Evolutionary conservation across 2,888 invertebrate genomes (phyloP), one percentile per base, ranked within the genome.

Genomic region (Coremacera marginata): DNA sequence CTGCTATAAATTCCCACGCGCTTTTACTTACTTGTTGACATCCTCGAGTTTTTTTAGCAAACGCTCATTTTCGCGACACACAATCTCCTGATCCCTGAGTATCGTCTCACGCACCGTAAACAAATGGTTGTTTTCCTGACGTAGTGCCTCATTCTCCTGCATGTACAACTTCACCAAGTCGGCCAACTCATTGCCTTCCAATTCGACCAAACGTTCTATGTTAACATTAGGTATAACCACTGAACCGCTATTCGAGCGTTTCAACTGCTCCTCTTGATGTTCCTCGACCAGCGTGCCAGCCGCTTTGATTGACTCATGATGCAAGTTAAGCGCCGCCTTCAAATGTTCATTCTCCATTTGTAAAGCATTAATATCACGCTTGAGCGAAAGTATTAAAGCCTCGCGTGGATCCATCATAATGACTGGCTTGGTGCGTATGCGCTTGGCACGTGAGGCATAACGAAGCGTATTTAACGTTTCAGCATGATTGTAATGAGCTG

Each of bases 401-500:
- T 98, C 98, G 80, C 97, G 91, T 0, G 98, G 97, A 88, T 98
- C 98, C 96, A 98, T 97, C 89, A 97, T 94, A 34, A 98, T 94
- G 22, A 97, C 94, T 0, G 98, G 98, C 86, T 97, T 97, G 0
- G 96, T 96, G 83, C 95, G 94, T 81, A 98, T 98, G 87, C 94
- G 95, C 90, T 97, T 98, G 0, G 98, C 97, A 82, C 98, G 91
- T 0, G 96, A 94, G 0, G 98, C 98, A 90, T 98, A 98, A 25
- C 98, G 92, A 22, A 98, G 91, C 0, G 98, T 98, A 89, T 97
- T 98, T 78, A 97, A 88, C 0, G 97, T 96, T 89, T 98, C 98
- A 51, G 93, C 93, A 70, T 94, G 91, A 88, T 97, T 98, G 0
- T 94, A 95, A 83, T 93, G 93, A 0, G 96, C 95, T 0, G 98